Conservation (phyloP, 1,140 invertebrate species). For the Hirudo medicinalis region DNA sequence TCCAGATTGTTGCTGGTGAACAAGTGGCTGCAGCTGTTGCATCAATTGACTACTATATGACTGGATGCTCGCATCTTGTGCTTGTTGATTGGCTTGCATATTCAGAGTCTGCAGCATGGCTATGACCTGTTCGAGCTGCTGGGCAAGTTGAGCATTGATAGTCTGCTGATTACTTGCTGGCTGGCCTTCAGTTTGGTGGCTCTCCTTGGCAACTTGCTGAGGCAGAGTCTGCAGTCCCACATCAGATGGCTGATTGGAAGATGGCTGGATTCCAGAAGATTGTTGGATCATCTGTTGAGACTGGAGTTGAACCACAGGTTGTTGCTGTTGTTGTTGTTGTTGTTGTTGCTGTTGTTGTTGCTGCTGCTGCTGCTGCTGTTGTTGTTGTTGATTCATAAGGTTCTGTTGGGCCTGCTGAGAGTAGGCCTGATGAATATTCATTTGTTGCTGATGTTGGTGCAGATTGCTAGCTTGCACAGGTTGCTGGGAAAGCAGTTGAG, state of each 20-base stretch:
- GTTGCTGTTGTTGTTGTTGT: conserved; percentile 3
- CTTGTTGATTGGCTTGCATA: neutral
- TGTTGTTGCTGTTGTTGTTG: conserved; percentile 10
- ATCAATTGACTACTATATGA: neutral
- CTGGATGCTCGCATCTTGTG: neutral
- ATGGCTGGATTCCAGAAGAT: neutral
- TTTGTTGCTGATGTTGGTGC: neutral
- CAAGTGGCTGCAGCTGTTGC: neutral
- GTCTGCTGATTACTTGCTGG: neutral
- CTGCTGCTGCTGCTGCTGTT: neutral
- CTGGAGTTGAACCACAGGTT: neutral
- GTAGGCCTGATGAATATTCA: neutral
- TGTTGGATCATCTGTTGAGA: neutral
- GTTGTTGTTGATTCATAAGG: neutral
- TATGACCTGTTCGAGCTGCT: neutral
- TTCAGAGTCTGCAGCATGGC: too few species aligned
- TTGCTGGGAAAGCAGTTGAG: neutral
- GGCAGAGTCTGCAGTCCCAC: too few species aligned
- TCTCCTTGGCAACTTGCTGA: too few species aligned
- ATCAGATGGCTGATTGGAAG: neutral
- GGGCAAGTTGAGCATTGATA: neutral
- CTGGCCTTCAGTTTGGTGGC: neutral
- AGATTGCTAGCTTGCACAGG: neutral
- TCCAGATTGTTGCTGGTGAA: conserved; percentile 4
- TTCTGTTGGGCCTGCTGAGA: neutral